Evolutionary conservation across 2,888 invertebrate species (phyloP), one percentile per base, ranked within the genome.

Genomic region (Arrhopalites spinosus): DNA sequence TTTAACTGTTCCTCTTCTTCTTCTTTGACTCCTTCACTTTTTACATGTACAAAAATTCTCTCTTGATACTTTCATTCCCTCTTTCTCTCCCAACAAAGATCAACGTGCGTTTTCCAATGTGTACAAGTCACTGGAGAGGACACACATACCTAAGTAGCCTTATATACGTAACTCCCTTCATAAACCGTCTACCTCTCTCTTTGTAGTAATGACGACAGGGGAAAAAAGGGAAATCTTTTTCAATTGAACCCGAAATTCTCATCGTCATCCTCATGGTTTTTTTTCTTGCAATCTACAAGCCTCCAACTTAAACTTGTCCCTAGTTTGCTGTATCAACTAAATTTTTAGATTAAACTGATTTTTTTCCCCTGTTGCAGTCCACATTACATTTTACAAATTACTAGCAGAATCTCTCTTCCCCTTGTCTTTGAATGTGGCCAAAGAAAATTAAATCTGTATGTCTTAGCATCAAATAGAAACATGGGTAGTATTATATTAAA

Each of bases 1-100:
- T 77, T 77, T 71, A 77, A 70, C 71, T 66, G 29, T 68, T 70
- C 30, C 69, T 76, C 27, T 73, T 73, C 45, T 69, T 29, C 68
- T 23, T 63, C 36, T 36, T 67, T 67, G 43, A 45, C 45, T 67
- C 68, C 43, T 50, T 68, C 25, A 3, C n/a, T 43, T 36, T 45
- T 13, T 23, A 8, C 67, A 43, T 63, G 63, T 63, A 61, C 30
- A 61, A 47, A 27, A 61, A 23, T n/a, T 30, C 64, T 64, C 64
- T 45, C 45, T 13, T 66, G 23, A 20, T 45, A n/a, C 45, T 45
- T 36, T 63, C 30, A 29, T 29, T 63, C 30, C 25, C 27, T 63
- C 63, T 29, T 29, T 29, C 30, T 29, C 30, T 63, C 2, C 20
- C 20, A 8, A 27, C 63, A 25, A 25, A 20, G 59, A 59, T 59